A percentile compares a stretch with the other conserved stretches of the same genome.
These are phyloP conservation scores for Scyliorhinus canicula DNA, from an alignment of 2,797 vertebrate genomes.

Conservation along the genomic window DNA sequence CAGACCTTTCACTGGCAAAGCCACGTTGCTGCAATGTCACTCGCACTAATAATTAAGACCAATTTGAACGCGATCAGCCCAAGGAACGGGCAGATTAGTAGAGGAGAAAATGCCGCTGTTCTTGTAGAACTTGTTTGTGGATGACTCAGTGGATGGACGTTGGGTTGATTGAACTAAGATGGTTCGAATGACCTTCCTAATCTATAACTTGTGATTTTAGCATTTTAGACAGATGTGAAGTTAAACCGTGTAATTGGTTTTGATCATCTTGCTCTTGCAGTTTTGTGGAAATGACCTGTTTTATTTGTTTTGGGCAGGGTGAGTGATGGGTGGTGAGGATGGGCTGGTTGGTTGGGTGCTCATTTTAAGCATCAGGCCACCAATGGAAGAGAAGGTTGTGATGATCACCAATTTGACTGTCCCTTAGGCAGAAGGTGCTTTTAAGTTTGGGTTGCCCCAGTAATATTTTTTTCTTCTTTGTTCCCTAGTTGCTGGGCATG, in stretches of 20 bases:
- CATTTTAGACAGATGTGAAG: not conserved
- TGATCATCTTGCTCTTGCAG: not conserved
- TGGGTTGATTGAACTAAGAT: not conserved
- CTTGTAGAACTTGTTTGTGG: not conserved
- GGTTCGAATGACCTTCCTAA: not conserved
- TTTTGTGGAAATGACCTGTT: not conserved
- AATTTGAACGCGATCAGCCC: not conserved
- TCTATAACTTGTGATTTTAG: not conserved
- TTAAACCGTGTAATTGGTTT: not conserved
- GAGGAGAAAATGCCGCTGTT: not conserved
- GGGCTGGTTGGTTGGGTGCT: too few relatives aligned
- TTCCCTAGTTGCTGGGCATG: slow-evolving; percentile 82
- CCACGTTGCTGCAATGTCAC: not conserved
- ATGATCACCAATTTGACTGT: not conserved
- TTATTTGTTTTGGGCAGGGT: not conserved
- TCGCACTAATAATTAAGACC: not conserved
- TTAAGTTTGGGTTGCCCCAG: not conserved
- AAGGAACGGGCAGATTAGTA: not conserved
- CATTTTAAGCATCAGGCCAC: not conserved
- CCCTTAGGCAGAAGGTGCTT: not conserved
- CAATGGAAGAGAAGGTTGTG: not conserved
- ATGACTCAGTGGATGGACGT: not conserved
- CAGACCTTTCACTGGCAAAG: not conserved
- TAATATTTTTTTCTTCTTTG: slow-evolving; percentile 33
- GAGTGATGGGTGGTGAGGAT: too few relatives aligned